Evolutionary conservation across 2,797 vertebrate genomes (phyloP).

Genomic region (Bufotes viridis): DNA sequence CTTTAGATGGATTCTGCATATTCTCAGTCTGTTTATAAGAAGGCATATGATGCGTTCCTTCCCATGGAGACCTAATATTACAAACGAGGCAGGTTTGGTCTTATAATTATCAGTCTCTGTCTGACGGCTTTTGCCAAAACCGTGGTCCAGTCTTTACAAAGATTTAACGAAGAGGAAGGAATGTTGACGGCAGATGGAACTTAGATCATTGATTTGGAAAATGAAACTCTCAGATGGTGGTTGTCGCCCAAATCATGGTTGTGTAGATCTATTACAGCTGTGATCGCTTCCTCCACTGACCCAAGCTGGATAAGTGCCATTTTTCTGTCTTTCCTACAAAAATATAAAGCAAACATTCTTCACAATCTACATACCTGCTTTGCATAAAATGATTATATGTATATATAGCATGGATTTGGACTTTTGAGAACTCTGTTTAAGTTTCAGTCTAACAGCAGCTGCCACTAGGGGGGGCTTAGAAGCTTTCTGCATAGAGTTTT

Average conservation of each 20-base stretch:
- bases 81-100: conserved; percentile 69
- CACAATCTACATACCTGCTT: background rate
- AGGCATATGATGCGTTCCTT: conserved; percentile 16
- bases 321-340: conserved; percentile 85
- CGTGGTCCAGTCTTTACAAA: conserved; percentile 65
- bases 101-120: conserved; percentile 71
- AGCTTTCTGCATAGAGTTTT: no score
- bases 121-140: conserved; percentile 72
- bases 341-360: conserved; percentile 22
- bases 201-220: conserved; percentile 88
- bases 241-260: conserved; percentile 89
- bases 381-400: background rate
- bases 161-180: conserved; percentile 63
- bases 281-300: conserved; percentile 90
- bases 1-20: conserved; percentile 36
- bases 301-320: conserved; percentile 91
- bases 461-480: no score
- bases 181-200: background rate
- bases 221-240: conserved; percentile 88
- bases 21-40: conserved; percentile 5
- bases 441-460: no score
- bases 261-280: conserved; percentile 88
- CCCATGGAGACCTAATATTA: conserved; percentile 28
- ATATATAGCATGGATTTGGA: no score
- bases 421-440: no score